Base-by-base conservation (phyloP, 2,113 vertebrate species). In the Vanacampus margaritifer region DNA sequence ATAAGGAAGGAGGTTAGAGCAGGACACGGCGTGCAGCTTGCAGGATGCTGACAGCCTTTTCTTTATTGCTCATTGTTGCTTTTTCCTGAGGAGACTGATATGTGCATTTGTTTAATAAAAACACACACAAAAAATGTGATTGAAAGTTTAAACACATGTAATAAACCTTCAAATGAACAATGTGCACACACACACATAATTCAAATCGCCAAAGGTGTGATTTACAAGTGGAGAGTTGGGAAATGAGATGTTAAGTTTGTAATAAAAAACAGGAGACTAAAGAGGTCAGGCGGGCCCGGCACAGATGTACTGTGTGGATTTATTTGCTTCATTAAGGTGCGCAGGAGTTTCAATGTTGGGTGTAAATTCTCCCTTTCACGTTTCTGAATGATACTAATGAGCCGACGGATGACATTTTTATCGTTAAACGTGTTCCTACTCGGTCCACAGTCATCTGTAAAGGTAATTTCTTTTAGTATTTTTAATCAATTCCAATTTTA, bases 351-450 rank as follows among this genome's bases (percentile, higher is more conserved):
- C 16, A 62, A 23, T 64, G 48, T 45, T n/a, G 21, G 68, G 14
- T 45, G 51, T 36, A 69, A 69, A 66, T 63, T 73, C n/a, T 17
- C 23, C 64, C 54, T 45, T 61, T 69, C n/a, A 13, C 43, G 35
- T 36, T 26, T 13, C 39, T 37, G 32, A 64, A 26, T 39, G 24
- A 67, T 69, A 53, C 54, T 74, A 74, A 78, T 66, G 41, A 82
- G 67, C 62, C 53, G 6, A 43, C 36, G 68, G 65, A 65, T 68
- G 45, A 81, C 76, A 45, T 57, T 74, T 67, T 69, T 64, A 53
- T 79, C 3, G 61, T 79, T 76, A 62, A 68, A 84, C 41, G 58
- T 71, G 3, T 79, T 86, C 74, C 82, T 80, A 75, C 64, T 71
- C 28, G 28, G 28, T 32, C 79, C 66, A 76, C 69, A 74, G 54